Base-by-base conservation (phyloP, 2,797 vertebrate genomes). In the Dermochelys coriacea region DNA sequence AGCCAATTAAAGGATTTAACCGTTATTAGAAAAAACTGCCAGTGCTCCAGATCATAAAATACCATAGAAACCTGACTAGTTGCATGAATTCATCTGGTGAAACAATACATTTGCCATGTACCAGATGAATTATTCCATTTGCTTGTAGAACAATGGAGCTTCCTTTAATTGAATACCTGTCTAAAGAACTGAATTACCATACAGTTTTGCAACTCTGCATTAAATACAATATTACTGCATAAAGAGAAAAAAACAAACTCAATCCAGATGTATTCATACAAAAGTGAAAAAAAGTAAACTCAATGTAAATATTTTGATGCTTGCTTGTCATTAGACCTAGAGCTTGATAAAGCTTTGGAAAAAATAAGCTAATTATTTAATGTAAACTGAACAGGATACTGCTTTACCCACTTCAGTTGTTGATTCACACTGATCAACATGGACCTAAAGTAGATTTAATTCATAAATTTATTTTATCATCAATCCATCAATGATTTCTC, bases 401-500 rank as follows among this genome's bases (percentile, higher is more conserved):
- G 8, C 84, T 80, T 86, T 89, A 31, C 16, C 15, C 27, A 59
- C 50, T n/a, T 83, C 50, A 77, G 87, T 94, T 95, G 97, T 64
- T 83, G 89, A 96, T 96, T 98, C 80, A 87, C 25, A 95, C 84
- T 64, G 78, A 95, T 92, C 91, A 96, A 19, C 0, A 10, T 31
- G 52, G 80, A 85, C 49, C 12, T 68, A 71, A 84, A 77, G 55
- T 37, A 91, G 34, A 93, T 50, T 82, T 94, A 96, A 95, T 90
- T 97, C 80, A 95, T 90, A 89, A 93, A 95, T 93, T 88, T 14
- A 85, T 84, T 54, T 45, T 88, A 94, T 71, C 91, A 93, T 96
- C 96, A 96, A 96, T 93, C 59, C 51, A 95, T 84, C 87, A 97
- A 93, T 94, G 1, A 96, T 89, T 93, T 91, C 27, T 86, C 94